Evolutionary conservation across 2,797 vertebrate genomes (phyloP), one percentile per base, ranked within the genome.

Genomic region (Takifugu rubripes): DNA sequence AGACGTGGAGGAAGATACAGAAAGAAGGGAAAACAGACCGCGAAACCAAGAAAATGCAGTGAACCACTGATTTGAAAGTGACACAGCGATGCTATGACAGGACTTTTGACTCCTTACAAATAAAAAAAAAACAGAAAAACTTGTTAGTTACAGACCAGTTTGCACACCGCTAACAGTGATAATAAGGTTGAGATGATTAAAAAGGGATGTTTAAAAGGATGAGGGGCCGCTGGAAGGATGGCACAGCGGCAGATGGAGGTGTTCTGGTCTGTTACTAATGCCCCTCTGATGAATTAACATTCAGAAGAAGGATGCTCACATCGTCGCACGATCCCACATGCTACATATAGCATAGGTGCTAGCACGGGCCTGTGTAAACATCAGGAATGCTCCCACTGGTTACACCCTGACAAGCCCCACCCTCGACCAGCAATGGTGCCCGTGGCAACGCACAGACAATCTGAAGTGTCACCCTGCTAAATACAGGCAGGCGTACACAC

Each of bases 241-340:
- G 62, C 61, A 50, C 49, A 27, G 67, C 24, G 59, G 72, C 83
- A 89, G 84, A 88, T 87, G 87, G 84, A 64, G 67, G 27, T 51
- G 85, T 88, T 85, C 75, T 84, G 85, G 63, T 88, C 83, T 81
- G 84, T 68, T 85, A 84, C 83, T 79, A 69, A 83, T 82, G 78
- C 77, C 84, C 67, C 86, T 83, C 61, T 0, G 72, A 76, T 80
- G 83, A 87, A 85, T 85, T 77, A 72, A 72, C 79, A 70, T 79
- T 78, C 81, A 76, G 54, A 53, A 82, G 72, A 60, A 75, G 59
- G 51, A n/a, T 27, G 47, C 55, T 48, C 48, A 45, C 56, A 36
- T 54, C 55, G 12, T 55, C 55, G 17, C 63, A 52, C 42, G 64
- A 56, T 52, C 51, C 36, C 10, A 11, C 63, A 47, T 31, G 16